These are phyloP conservation scores for Apostichopus californicus DNA, from an alignment of 35 echinoderm and acorn worm species.

Conservation along the genomic window DNA sequence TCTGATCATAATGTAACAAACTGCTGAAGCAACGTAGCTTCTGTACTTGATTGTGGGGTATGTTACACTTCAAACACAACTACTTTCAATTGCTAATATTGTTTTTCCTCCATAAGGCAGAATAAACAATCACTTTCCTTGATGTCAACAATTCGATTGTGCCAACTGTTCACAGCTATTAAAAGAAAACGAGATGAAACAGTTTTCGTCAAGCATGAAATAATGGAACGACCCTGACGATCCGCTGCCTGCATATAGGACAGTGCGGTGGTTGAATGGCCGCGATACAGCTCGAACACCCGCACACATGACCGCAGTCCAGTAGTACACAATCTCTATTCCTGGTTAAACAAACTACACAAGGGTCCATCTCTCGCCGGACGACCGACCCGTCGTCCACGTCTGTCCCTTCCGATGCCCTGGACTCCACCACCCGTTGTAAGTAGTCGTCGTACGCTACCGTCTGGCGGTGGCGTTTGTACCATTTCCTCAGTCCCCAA, in stretches of 20 bases:
- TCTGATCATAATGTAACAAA: no score
- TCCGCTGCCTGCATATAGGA: slow-evolving; percentile 90
- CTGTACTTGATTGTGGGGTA: no score
- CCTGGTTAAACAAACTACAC: slow-evolving; percentile 81
- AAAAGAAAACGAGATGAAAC: no score
- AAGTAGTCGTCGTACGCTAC: slow-evolving; percentile 59
- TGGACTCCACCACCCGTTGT: slow-evolving; percentile 49
- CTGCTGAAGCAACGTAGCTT: no score
- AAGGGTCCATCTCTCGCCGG: slow-evolving; percentile 58
- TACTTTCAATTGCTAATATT: no score
- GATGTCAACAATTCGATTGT: no score
- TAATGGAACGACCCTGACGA: slow-evolving; percentile 82
- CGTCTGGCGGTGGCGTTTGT: slow-evolving; percentile 62
- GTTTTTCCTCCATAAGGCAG: no score
- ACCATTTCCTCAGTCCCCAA: slow-evolving; percentile 66
- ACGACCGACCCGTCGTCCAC: slow-evolving; percentile 18
- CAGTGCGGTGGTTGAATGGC: slow-evolving; percentile 89
- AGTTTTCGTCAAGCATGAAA: slow-evolving; percentile 76
- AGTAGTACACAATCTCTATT: slow-evolving; percentile 85
- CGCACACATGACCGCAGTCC: slow-evolving; percentile 95
- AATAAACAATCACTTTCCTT: no score
- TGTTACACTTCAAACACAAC: no score
- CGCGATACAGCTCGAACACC: slow-evolving; percentile 73
- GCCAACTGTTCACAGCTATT: no score
- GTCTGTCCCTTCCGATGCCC: slow-evolving; percentile 54